Evolutionary conservation across 2,888 invertebrate genomes (phyloP).

Genomic region (Agrotis segetum): DNA sequence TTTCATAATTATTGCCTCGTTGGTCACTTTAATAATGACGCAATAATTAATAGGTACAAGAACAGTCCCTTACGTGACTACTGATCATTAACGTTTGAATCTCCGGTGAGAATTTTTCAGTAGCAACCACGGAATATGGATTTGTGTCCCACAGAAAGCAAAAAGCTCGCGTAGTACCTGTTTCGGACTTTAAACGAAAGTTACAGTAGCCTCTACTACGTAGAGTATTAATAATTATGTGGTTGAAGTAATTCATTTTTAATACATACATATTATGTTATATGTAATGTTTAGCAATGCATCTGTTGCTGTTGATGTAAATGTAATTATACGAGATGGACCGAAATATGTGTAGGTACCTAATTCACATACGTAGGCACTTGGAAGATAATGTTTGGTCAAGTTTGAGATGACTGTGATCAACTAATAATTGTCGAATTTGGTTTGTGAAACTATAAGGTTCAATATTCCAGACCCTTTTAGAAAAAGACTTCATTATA

Average conservation of each 20-base stretch:
- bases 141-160: neutral
- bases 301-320: neutral
- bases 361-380: neutral
- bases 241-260: no score
- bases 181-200: neutral
- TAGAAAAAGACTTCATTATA: neutral
- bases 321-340: no score
- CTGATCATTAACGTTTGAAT: neutral
- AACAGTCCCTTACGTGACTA: neutral
- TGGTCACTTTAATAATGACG: neutral
- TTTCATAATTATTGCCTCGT: neutral
- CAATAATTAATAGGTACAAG: no score
- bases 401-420: neutral
- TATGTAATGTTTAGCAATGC: no score
- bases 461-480: constrained; percentile 1
- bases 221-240: no score
- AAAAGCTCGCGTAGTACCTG: neutral
- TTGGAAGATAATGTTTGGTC: neutral
- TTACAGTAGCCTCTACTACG: neutral
- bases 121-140: neutral
- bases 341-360: neutral
- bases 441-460: neutral
- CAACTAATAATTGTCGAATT: neutral
- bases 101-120: neutral
- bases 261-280: no score